A percentile compares a stretch with the other conserved stretches of the same genome.
phyloP scores from a whole-genome alignment of 2,113 vertebrate species.

The Cololabis saira region DNA sequence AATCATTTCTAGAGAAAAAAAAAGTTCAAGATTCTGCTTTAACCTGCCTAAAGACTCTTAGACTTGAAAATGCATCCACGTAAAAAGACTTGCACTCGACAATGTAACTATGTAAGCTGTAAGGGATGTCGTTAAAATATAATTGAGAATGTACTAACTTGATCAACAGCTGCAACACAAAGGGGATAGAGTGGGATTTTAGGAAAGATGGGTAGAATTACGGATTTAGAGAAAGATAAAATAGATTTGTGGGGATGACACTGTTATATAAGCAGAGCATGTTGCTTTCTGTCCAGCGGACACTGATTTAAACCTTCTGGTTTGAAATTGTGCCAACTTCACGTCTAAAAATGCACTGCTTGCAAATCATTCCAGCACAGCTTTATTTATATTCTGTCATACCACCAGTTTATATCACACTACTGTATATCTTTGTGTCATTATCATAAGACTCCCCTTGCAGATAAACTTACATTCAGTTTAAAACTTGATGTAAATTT shows the following conservation, averaged over 20 bases:
- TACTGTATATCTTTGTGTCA: neutral
- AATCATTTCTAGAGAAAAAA: no score
- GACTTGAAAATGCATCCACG: no score
- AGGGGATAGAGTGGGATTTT: neutral
- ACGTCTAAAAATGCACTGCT: slow-evolving; percentile 12
- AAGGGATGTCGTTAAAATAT: no score
- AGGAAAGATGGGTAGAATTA: neutral
- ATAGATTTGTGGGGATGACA: slow-evolving; percentile 1
- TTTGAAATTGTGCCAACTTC: slow-evolving; percentile 49
- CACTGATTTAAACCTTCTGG: slow-evolving; percentile 37
- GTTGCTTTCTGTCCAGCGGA: slow-evolving; percentile 41
- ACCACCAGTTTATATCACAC: neutral
- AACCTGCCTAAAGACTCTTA: no score
- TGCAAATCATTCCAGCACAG: neutral
- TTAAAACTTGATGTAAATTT: neutral
- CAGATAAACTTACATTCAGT: no score
- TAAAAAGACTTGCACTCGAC: no score
- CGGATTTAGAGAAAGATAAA: slow-evolving; percentile 7
- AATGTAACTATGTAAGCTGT: no score
- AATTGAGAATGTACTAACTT: no score
- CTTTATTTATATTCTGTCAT: neutral
- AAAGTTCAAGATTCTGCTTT: no score
- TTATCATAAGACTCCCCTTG: neutral
- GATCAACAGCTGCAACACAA: neutral
- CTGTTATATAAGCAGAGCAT: slow-evolving; percentile 28